A percentile compares a stretch with the other conserved stretches of the same genome.
Evolutionary conservation across 2,888 invertebrate species (phyloP).

Genomic region (Trissolcus japonicus): DNA sequence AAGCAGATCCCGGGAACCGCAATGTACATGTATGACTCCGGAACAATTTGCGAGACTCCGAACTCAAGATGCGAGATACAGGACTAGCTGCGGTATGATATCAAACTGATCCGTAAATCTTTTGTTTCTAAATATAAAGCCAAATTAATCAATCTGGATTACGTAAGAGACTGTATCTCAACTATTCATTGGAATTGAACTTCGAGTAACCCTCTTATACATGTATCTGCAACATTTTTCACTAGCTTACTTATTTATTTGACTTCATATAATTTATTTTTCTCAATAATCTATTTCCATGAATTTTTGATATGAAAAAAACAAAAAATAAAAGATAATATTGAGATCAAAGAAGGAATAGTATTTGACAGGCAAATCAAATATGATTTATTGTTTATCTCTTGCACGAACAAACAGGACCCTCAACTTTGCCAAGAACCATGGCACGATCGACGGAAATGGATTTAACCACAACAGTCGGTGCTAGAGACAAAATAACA

Average conservation of each 20-base stretch:
- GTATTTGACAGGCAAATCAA: background rate
- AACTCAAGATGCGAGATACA: constrained; percentile 89
- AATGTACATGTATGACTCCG: constrained; percentile 96
- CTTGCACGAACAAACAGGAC: constrained; percentile 76
- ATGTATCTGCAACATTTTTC: no score
- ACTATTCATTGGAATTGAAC: constrained; percentile 8
- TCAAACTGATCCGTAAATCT: constrained; percentile 28
- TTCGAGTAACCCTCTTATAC: no score
- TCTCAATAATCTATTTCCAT: no score
- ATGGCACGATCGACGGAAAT: constrained; percentile 83
- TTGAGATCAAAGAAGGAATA: background rate
- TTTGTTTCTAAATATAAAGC: constrained; percentile 27
- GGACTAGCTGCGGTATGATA: constrained; percentile 76
- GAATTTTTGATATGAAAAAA: no score
- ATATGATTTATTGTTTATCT: constrained; percentile 12
- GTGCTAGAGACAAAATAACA: constrained; percentile 82
- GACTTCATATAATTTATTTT: no score
- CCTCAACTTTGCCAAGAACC: constrained; percentile 89
- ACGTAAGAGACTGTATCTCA: constrained; percentile 19
- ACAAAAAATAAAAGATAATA: no score
- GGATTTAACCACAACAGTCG: constrained; percentile 77
- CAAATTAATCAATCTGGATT: constrained; percentile 23
- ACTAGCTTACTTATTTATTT: no score
- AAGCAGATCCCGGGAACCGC: constrained; percentile 90
- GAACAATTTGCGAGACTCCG: constrained; percentile 92